Base-by-base conservation (phyloP, 2,888 invertebrate genomes). In the Lottia gigantea region DNA sequence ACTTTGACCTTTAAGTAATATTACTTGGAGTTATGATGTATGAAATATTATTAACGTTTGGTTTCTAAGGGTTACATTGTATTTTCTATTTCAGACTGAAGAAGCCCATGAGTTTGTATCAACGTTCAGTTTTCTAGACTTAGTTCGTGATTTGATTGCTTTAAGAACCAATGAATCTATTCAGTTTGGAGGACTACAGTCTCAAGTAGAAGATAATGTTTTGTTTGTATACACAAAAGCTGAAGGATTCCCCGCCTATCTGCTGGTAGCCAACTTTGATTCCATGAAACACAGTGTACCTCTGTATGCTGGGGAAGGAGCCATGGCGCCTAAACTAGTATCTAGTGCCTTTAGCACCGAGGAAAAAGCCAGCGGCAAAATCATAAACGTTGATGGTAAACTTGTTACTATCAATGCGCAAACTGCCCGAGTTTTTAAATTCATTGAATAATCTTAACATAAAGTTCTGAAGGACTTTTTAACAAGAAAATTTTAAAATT, bases 241-340 rank as follows among this genome's bases (percentile, higher is more conserved):
- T 7, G 70, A 77, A 8, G 86, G 88, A 23, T 87, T 87, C 76
- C 81, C 82, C 0, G 82, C 83, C 23, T 87, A 77, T 73, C 76
- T 88, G 49, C 83, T 86, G 0, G 80, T 83, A 62, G 78, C 87
- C 66, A 88, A 88, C 79, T 74, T 83, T 4, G 86, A 85, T 23
- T 3, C 23, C 11, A 4, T 16, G 12, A 55, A 55, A 23, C 19
- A 55, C 2, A 23, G 19, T 2, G 23, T 55, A 19, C 2, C 23
- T 23, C 12, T 55, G 23, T 23, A 11, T 55, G 55, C 12, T 2
- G 55, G 55, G 12, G 12, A 19, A 2, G 19, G 12, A 19, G 14
- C 23, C 0, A 19, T 6, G 19, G 19, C 23, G 11, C 55, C 55
- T 23, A 23, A 12, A 11, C 3, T 55, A 0, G 55, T 55, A 19